A percentile compares a stretch with the other conserved stretches of the same genome.
These are phyloP conservation scores for Cynopterus sphinx DNA, from an alignment of 2,797 vertebrate genomes.

Conservation along the genomic window DNA sequence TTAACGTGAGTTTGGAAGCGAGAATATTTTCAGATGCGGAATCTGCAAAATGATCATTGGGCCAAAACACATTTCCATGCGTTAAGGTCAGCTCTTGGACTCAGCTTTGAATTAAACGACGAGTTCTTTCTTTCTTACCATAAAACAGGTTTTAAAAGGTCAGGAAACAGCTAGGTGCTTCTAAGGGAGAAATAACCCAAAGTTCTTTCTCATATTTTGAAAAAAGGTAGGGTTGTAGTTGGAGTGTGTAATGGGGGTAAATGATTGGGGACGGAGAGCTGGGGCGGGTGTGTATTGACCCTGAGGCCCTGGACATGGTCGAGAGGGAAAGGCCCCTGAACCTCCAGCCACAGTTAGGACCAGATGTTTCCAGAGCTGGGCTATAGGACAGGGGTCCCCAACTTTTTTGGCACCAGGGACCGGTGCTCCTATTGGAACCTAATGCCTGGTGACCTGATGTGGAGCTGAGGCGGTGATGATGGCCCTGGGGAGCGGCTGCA, in stretches of 20 bases:
- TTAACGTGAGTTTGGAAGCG: conserved; percentile 31
- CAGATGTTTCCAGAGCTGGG: not conserved
- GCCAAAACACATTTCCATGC: conserved; percentile 45
- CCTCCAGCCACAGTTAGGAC: fast-evolving
- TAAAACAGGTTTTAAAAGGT: conserved; percentile 51
- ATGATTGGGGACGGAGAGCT: not conserved
- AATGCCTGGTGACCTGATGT: too few species aligned
- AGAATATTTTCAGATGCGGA: conserved; percentile 47
- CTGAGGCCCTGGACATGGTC: fast-evolving
- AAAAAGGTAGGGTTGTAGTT: not conserved
- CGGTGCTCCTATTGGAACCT: not conserved
- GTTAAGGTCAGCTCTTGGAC: conserved; percentile 53
- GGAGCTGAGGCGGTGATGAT: too few species aligned
- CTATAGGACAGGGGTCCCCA: fast-evolving
- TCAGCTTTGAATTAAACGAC: conserved; percentile 40
- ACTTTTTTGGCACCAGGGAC: too few species aligned
- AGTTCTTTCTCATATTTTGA: not conserved
- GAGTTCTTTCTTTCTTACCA: not conserved
- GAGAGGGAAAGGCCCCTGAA: not conserved
- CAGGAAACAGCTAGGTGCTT: not conserved
- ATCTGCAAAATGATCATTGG: conserved; percentile 34
- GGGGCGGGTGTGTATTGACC: fast-evolving
- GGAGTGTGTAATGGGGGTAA: fast-evolving
- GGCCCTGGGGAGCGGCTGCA: too few species aligned
- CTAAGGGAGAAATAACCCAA: not conserved